Percentiles rank a stretch among this genome's conserved stretches.
Evolutionary conservation across 2,113 vertebrate species (phyloP).

Genomic region (Actinemys pallida): DNA sequence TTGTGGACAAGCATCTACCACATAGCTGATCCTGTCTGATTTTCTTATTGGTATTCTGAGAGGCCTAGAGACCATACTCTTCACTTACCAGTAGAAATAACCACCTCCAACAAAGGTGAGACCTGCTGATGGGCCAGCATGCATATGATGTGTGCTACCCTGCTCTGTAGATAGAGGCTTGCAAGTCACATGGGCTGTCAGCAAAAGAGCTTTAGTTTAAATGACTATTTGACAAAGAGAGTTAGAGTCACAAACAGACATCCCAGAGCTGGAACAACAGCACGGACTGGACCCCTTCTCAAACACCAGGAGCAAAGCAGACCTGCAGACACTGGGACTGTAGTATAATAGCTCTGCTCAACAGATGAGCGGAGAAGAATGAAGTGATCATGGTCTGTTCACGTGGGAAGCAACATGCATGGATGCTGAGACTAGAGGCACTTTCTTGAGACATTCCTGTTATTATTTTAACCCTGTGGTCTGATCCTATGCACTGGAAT

Average conservation of each 20-base stretch:
- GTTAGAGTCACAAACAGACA: not conserved
- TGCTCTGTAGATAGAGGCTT: not conserved
- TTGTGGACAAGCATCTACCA: no score
- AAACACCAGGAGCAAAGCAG: not conserved
- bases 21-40: no score
- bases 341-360: not conserved
- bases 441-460: not conserved
- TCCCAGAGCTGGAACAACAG: not conserved
- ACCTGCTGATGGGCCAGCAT: no score
- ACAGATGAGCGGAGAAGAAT: no score
- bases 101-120: no score
- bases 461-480: not conserved
- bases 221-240: not conserved
- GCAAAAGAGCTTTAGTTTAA: not conserved
- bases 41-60: no score
- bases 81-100: no score
- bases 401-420: not conserved
- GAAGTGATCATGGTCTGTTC: not conserved
- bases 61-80: no score
- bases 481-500: not conserved
- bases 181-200: not conserved
- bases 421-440: not conserved
- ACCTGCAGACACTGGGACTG: not conserved
- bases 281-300: not conserved
- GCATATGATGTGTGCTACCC: no score